A percentile compares a stretch with the other conserved stretches of the same genome.
These are phyloP conservation scores for Melanotaenia nigrans DNA, from an alignment of 2,797 vertebrate species.

Conservation along the genomic window DNA sequence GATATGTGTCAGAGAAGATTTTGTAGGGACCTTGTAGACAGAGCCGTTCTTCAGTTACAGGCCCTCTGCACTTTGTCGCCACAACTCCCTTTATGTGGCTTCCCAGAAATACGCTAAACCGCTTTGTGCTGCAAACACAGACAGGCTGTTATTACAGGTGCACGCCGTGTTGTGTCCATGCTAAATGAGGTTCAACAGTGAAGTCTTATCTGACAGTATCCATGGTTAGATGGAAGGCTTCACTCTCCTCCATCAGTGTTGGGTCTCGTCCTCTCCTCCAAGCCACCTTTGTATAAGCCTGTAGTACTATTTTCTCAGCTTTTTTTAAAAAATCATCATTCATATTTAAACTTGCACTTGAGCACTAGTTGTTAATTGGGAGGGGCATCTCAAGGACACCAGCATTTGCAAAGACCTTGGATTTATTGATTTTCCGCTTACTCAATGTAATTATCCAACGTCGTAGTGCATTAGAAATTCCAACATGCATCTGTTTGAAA, in stretches of 20 bases:
- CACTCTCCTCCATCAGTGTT: constrained; percentile 2
- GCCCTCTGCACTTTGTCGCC: constrained; percentile 38
- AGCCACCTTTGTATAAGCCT: constrained; percentile 56
- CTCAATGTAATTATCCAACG: constrained; percentile 59
- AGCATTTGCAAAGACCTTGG: constrained; percentile 67
- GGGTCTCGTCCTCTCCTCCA: constrained; percentile 16
- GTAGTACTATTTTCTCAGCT: constrained; percentile 31
- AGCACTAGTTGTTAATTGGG: constrained; percentile 67
- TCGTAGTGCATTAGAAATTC: constrained; percentile 59
- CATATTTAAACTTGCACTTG: constrained; percentile 58
- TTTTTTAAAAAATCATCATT: constrained; percentile 42
- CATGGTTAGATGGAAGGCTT: constrained; percentile 10
- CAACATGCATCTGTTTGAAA: constrained; percentile 64
- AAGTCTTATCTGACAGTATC: constrained; percentile 26
- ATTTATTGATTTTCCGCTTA: constrained; percentile 73
- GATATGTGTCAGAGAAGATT: constrained; percentile 52
- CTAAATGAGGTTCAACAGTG: constrained; percentile 61
- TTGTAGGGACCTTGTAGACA: constrained; percentile 51
- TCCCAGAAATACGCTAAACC: constrained; percentile 59
- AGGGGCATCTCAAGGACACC: constrained; percentile 65
- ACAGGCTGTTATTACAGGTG: constrained; percentile 75
- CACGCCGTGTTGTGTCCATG: constrained; percentile 57
- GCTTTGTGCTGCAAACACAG: constrained; percentile 40
- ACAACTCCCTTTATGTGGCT: constrained; percentile 65
- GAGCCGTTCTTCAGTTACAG: constrained; percentile 64